Evolutionary conservation across 2,797 vertebrate genomes (phyloP), one percentile per base, ranked within the genome.

Genomic region (Pipistrellus nathusii): DNA sequence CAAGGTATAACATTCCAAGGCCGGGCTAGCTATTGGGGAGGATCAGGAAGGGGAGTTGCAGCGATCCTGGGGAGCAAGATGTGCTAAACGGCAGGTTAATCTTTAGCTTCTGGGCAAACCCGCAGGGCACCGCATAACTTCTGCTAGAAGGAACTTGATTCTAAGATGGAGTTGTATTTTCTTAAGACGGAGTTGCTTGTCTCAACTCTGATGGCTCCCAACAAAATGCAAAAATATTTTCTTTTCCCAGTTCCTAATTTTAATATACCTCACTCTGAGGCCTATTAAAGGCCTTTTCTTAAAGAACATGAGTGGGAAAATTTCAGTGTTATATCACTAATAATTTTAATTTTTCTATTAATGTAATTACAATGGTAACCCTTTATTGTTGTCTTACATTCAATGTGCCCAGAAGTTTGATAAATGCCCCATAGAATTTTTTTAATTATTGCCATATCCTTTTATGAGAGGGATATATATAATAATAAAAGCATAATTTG

Each of bases 271-370:
- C 2, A 84, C 8, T 8, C 11, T 12, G 17, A 83, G 25, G 25
- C 21, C 2, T 38, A 25, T 38, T 57, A 69, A 48, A 48, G 30
- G 18, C 17, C 14, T 92, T 85, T 85, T 30, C 66, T 88, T 5
- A 30, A 92, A 92, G 35, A 5, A 4, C 85, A 53, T 69, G 13
- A 32, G 4, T 64, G 21, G 17, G 20, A 6, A 80, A 78, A 64
- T 27, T 62, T 89, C 9, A 89, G 5, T 76, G 6, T 86, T 81
- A 46, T 66, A 51, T 46, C 71, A 78, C 57, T 53, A 44, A 72
- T 44, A 64, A 73, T 95, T 90, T 64, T 59, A 94, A 30, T 27
- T 77, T 85, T 93, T 69, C 51, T 35, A 11, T 80, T 92, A 66
- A 81, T 91, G 85, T 88, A 69, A 68, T 55, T 71, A 59, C 14